Evolutionary conservation across 2,113 vertebrate species (phyloP).

Genomic region (Kryptolebias marmoratus): DNA sequence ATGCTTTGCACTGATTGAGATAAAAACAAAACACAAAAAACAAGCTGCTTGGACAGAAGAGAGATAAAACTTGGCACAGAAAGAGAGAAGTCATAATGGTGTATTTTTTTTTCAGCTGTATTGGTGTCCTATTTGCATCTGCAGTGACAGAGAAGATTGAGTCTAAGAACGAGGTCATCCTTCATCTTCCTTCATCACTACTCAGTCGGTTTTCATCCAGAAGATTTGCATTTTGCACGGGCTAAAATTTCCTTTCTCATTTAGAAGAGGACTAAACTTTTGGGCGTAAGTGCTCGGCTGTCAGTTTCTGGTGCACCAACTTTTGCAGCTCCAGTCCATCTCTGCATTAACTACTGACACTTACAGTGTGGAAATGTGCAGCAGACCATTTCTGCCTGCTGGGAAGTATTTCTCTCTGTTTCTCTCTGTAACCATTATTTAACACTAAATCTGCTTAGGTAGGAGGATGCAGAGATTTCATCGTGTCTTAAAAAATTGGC

Average conservation of each 20-base stretch:
- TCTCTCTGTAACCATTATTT: slow-evolving; percentile 48
- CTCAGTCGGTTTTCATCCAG: slow-evolving; percentile 1
- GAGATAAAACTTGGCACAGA: slow-evolving; percentile 42
- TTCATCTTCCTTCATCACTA: slow-evolving; percentile 15
- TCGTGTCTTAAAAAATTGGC: slow-evolving; percentile 38
- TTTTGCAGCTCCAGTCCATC: slow-evolving; percentile 17
- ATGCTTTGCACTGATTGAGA: slow-evolving; percentile 48
- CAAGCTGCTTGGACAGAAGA: slow-evolving; percentile 34
- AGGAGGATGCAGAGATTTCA: slow-evolving; percentile 43
- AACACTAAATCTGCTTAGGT: slow-evolving; percentile 51
- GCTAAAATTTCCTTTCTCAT: neutral
- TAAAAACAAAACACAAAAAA: slow-evolving; percentile 14
- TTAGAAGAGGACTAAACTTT: slow-evolving; percentile 4
- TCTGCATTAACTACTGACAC: slow-evolving; percentile 33
- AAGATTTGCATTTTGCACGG: slow-evolving; percentile 8
- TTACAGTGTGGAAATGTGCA: slow-evolving; percentile 20
- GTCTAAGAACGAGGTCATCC: slow-evolving; percentile 34
- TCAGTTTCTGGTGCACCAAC: slow-evolving; percentile 19
- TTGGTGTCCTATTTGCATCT: slow-evolving; percentile 46
- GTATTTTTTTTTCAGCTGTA: slow-evolving; percentile 33
- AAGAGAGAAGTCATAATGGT: slow-evolving; percentile 30
- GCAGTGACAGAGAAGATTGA: slow-evolving; percentile 21
- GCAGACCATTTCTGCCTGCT: slow-evolving; percentile 30
- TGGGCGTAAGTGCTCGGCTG: slow-evolving; percentile 21
- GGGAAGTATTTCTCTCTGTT: slow-evolving; percentile 33